Evolutionary conservation across 2,888 invertebrate species (phyloP).

Genomic region (Uropetala carovei): DNA sequence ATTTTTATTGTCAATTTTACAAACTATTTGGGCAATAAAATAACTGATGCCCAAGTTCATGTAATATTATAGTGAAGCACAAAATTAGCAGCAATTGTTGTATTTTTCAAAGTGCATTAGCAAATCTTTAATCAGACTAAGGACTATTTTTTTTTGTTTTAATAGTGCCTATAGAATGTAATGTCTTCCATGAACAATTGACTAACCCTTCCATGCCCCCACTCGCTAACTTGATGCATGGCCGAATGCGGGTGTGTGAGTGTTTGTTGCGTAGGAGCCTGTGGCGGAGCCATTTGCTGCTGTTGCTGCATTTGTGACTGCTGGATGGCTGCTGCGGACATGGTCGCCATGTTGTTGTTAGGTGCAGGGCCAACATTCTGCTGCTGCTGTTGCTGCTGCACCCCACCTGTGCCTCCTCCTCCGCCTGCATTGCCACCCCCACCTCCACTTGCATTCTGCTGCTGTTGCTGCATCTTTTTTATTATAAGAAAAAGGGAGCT

Average conservation of each 20-base stretch:
- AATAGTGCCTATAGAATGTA: too few relatives aligned
- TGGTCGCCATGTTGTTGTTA: conserved; percentile 73
- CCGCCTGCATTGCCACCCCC: conserved; percentile 6
- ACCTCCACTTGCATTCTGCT: conserved; percentile 9
- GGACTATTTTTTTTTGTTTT: too few relatives aligned
- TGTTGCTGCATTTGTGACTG: conserved; percentile 76
- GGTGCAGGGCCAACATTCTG: conserved; percentile 81
- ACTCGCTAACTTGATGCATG: conserved; percentile 78
- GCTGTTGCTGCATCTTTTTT: conserved; percentile 46
- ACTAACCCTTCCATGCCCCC: conserved; percentile 81
- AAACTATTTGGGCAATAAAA: too few relatives aligned
- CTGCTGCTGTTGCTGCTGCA: conserved; percentile 76
- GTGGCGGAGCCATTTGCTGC: conserved; percentile 75
- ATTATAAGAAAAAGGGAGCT: background rate
- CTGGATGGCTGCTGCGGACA: conserved; percentile 71
- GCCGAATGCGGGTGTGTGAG: conserved; percentile 69
- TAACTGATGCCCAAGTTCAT: too few relatives aligned
- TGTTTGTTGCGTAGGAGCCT: conserved; percentile 69
- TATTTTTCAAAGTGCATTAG: too few relatives aligned
- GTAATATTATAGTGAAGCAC: too few relatives aligned
- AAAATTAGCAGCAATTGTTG: too few relatives aligned
- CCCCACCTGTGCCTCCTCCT: conserved; percentile 71
- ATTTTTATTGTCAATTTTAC: too few relatives aligned
- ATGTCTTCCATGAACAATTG: background rate
- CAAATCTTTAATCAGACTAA: too few relatives aligned